Evolutionary conservation across 2,888 invertebrate species (phyloP).

Genomic region (Platycheirus rosarum): DNA sequence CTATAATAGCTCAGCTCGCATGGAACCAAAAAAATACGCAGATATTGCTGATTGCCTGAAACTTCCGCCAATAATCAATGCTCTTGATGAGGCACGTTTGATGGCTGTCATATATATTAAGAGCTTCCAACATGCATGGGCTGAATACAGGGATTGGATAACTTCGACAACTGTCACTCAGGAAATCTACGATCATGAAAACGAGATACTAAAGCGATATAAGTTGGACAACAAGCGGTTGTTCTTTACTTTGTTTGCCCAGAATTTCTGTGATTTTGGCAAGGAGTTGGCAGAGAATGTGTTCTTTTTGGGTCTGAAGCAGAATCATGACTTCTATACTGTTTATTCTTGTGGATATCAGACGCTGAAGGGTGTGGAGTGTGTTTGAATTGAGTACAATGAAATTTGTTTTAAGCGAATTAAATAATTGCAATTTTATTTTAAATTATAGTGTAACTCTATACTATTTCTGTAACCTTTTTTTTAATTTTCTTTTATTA

Average conservation of each 20-base stretch:
- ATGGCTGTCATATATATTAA: constrained; percentile 80
- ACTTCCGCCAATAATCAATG: constrained; percentile 79
- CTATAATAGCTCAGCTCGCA: constrained; percentile 79
- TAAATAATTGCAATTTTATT: no score
- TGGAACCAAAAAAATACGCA: constrained; percentile 77
- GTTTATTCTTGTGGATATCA: constrained; percentile 78
- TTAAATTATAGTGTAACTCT: no score
- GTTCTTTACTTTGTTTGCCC: constrained; percentile 80
- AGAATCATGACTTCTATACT: constrained; percentile 78
- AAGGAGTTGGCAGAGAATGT: constrained; percentile 80
- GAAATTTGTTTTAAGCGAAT: no score
- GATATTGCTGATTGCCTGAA: constrained; percentile 79
- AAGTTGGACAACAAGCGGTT: constrained; percentile 78
- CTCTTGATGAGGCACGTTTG: constrained; percentile 79
- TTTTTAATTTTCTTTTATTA: no score
- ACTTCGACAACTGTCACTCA: constrained; percentile 58
- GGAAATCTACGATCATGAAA: constrained; percentile 79
- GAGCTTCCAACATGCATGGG: constrained; percentile 79
- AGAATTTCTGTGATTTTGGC: constrained; percentile 81
- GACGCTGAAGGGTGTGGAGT: constrained; percentile 73
- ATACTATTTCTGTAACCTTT: no score
- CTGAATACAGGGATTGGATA: constrained; percentile 79
- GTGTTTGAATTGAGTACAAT: constrained; percentile 68
- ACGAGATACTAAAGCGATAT: constrained; percentile 77
- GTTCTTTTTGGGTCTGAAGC: constrained; percentile 80